These are phyloP conservation scores for Cataglyphis livida DNA, from an alignment of 2,888 invertebrate genomes.

Conservation along the genomic window DNA sequence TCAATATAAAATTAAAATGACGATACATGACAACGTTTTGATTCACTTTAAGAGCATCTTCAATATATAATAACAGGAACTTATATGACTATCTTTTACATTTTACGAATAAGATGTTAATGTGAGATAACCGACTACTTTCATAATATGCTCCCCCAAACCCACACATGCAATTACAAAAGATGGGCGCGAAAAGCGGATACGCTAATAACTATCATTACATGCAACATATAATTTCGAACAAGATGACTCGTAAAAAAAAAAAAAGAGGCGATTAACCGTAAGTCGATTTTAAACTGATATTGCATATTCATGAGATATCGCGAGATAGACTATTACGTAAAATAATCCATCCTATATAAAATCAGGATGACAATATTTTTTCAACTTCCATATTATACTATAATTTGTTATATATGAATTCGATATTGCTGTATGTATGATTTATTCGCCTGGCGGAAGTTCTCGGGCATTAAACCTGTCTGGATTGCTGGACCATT, in stretches of 20 bases:
- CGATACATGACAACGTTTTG: too few species aligned
- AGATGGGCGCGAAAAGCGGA: slow-evolving; percentile 33
- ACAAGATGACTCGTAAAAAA: neutral
- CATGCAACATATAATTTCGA: slow-evolving; percentile 44
- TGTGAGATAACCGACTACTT: slow-evolving; percentile 8
- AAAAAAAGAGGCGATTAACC: neutral
- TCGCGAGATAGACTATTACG: slow-evolving; percentile 24
- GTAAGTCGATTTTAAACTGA: slow-evolving; percentile 14
- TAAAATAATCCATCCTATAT: slow-evolving; percentile 26
- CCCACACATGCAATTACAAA: slow-evolving; percentile 17
- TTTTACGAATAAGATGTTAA: slow-evolving; percentile 26
- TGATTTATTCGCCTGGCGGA: slow-evolving; percentile 51
- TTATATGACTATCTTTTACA: slow-evolving; percentile 1
- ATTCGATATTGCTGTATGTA: slow-evolving; percentile 36
- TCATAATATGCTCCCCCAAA: neutral
- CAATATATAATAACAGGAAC: too few species aligned
- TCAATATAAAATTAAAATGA: too few species aligned
- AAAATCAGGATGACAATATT: slow-evolving; percentile 24
- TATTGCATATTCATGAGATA: slow-evolving; percentile 17
- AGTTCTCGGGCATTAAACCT: slow-evolving; percentile 52
- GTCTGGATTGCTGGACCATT: slow-evolving; percentile 41
- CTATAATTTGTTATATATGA: slow-evolving; percentile 43
- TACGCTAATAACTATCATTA: slow-evolving; percentile 47
- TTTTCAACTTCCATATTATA: slow-evolving; percentile 34
- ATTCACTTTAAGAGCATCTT: too few species aligned